These are phyloP conservation scores for Crocuta crocuta DNA, from an alignment of 2,113 vertebrate genomes.

Conservation along the genomic window DNA sequence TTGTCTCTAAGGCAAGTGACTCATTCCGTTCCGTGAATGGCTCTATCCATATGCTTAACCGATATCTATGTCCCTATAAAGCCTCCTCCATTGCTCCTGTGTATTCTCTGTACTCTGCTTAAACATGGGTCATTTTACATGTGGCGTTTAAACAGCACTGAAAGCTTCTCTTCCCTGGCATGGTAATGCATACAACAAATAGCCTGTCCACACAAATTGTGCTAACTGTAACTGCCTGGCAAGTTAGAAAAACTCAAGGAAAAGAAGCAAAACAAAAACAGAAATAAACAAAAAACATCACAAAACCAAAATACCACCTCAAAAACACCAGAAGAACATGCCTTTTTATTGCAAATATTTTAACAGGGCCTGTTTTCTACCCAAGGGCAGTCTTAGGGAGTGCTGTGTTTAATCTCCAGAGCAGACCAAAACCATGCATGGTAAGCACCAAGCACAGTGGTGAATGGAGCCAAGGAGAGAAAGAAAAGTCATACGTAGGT, in stretches of 20 bases:
- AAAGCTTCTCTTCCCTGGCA: not conserved
- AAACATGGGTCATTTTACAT: not conserved
- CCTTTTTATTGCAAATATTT: constrained; percentile 14
- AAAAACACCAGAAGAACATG: constrained; percentile 20
- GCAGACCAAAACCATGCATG: not conserved
- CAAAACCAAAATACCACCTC: not conserved
- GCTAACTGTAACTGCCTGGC: not conserved
- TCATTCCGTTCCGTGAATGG: not conserved
- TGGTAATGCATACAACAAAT: not conserved
- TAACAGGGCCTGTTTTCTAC: not conserved
- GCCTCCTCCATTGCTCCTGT: not conserved
- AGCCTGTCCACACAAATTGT: not conserved
- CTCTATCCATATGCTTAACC: not conserved
- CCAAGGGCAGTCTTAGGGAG: not conserved
- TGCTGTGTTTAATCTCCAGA: not conserved
- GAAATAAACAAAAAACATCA: not conserved
- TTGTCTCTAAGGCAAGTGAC: not conserved
- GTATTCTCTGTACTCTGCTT: not conserved
- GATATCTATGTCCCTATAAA: not conserved
- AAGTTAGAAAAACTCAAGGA: constrained; percentile 30
- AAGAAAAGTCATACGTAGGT: not conserved
- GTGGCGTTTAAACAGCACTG: not conserved
- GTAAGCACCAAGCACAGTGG: not conserved
- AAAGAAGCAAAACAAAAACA: not conserved
- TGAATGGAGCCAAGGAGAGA: not conserved